Base-by-base conservation (phyloP, 1,140 invertebrate species). In the Dendrolimus kikuchii region DNA sequence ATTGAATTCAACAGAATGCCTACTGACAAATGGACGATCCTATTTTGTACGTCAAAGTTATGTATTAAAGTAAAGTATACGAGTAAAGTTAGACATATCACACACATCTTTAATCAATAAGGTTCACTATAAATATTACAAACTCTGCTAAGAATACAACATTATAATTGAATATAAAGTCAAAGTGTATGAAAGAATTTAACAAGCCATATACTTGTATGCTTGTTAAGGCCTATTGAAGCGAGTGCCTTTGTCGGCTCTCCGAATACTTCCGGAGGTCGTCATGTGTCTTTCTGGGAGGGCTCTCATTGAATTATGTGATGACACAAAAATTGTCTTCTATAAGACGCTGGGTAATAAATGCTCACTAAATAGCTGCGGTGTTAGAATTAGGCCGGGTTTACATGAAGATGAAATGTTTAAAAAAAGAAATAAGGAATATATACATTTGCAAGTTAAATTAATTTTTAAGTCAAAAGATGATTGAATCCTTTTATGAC, bases 271-370 rank as follows among this genome's bases (percentile, higher is more conserved):
- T 67, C 64, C 62, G 62, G 60, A 57, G 23, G 23, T 23, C 43
- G 46, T n/a, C 53, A 60, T 53, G 57, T 49, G 60, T 56, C 66
- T 47, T 42, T 59, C 49, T 67, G 66, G 68, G 71, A 59, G 71
- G 71, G 59, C 64, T 49, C 49, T 51, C 45, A 56, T 57, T 62
- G 62, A 64, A 62, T 62, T 60, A 68, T 68, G 60, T 44, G 59
- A 52, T 57, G 61, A 57, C 57, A 66, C 64, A 64, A 59, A 23
- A 64, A 60, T 62, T 62, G 61, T 66, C 55, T 59, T 57, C 52
- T 61, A 64, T 59, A 64, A 58, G 65, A 68, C 47, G 46, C 58
- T 40, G 52, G 36, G 53, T 64, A 62, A 71, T 60, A 73, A 68
- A 73, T 64, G 64, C 57, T 55, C 54, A 51, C 59, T 57, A 60